Evolutionary conservation across 2,113 vertebrate species (phyloP), one percentile per base, ranked within the genome.

Genomic region (Cheilinus undulatus): DNA sequence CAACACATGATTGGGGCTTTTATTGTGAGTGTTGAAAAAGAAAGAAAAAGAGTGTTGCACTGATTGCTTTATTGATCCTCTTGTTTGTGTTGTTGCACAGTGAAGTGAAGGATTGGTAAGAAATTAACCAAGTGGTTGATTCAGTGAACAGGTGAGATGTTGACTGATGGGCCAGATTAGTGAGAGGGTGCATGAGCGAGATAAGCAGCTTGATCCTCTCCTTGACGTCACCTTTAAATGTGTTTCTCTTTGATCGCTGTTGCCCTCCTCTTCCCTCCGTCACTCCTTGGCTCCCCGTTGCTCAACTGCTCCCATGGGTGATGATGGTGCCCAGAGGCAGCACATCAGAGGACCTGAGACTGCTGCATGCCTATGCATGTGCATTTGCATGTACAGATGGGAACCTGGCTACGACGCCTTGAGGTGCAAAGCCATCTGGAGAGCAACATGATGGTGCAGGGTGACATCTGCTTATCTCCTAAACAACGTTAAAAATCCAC

Each of bases 401-500:
- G 84, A 82, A 64, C 52, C 59, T 59, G 65, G 57, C 69, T 76
- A 22, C 14, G 54, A 38, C 38, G 80, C 86, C 75, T 80, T 72
- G 73, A 85, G 87, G 74, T 86, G 78, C 84, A 78, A 72, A 70
- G 76, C 81, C 88, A 91, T 92, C 90, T 91, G 86, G 88, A 87
- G 72, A 84, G 65, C n/a, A 58, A 60, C 54, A 60, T 34, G 34
- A 68, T 84, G 64, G 75, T 51, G 60, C 52, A 51, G n/a, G n/a
- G 69, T 46, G 58, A 64, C 76, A 84, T 82, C 81, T 78, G 88
- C 72, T 88, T 69, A 77, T 73, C 82, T 32, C 58, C 64, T 59
- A 80, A 73, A 87, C 80, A 82, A 66, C 73, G 90, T 92, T 81
- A 91, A 88, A 88, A 80, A 89, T 80, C 78, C 24, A 85, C 84